These are phyloP conservation scores for Typhlomys cinereus DNA, from an alignment of 2,113 vertebrate genomes.

Conservation along the genomic window DNA sequence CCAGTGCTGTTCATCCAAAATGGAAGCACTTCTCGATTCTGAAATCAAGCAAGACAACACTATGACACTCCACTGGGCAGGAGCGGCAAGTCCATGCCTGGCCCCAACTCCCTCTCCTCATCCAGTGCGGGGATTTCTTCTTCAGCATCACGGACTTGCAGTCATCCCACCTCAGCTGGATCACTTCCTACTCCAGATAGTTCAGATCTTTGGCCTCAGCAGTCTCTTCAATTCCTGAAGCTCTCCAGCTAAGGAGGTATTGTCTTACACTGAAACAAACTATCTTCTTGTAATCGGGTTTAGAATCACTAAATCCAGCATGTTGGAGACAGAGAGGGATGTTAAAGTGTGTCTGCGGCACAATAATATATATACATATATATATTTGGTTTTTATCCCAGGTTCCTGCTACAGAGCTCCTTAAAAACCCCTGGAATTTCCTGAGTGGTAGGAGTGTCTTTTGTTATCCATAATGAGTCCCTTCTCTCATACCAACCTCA, in stretches of 20 bases:
- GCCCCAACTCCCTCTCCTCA: neutral
- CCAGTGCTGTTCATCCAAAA: conserved; percentile 93
- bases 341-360: neutral
- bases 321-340: neutral
- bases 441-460: neutral
- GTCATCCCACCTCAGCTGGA: neutral
- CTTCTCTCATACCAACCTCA: neutral
- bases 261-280: neutral
- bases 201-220: neutral
- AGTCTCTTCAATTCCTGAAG: neutral
- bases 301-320: neutral
- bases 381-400: conserved; percentile 10
- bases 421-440: conserved; percentile 27
- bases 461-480: neutral
- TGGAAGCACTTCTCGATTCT: conserved; percentile 92
- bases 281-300: neutral
- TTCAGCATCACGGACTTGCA: too few species aligned
- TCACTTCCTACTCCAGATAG: neutral
- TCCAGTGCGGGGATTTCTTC: neutral
- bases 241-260: neutral
- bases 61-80: accelerated
- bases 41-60: conserved; percentile 46
- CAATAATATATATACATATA: too few species aligned
- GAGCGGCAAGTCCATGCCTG: accelerated
- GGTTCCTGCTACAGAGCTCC: neutral